phyloP scores from a whole-genome alignment of 2,797 vertebrate species.

The Crocidura indochinensis region DNA sequence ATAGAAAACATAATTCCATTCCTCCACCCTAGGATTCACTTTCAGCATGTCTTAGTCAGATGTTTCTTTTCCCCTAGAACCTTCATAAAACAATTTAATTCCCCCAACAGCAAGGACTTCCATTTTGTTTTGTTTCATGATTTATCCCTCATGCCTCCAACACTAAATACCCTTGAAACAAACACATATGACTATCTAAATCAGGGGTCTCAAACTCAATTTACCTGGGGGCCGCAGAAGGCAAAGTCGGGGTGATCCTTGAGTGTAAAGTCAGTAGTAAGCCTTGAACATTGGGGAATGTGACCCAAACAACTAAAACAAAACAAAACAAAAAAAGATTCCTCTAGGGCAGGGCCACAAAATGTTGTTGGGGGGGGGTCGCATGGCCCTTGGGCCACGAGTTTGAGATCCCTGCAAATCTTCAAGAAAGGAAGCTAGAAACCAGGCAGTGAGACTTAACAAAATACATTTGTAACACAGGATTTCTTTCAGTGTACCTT shows the following conservation, averaged over 20 bases:
- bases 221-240: too few relatives aligned
- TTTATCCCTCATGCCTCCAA: not conserved
- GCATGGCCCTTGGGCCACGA: too few relatives aligned
- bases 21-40: not conserved
- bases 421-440: constrained; percentile 18
- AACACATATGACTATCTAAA: not conserved
- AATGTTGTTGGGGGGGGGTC: too few relatives aligned
- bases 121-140: not conserved
- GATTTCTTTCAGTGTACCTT: not conserved
- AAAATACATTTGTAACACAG: not conserved
- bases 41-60: not conserved
- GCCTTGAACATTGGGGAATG: too few relatives aligned
- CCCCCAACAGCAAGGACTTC: not conserved
- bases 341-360: too few relatives aligned
- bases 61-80: not conserved
- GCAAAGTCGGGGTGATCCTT: too few relatives aligned
- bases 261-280: too few relatives aligned
- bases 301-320: too few relatives aligned
- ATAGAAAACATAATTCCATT: not conserved
- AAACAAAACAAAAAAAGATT: too few relatives aligned
- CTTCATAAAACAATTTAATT: not conserved
- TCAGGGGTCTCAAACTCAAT: too few relatives aligned
- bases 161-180: not conserved
- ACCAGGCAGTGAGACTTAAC: not conserved
- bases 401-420: too few relatives aligned